These are phyloP conservation scores for Zonotrichia leucophrys DNA, from an alignment of 2,113 vertebrate genomes.

Conservation along the genomic window DNA sequence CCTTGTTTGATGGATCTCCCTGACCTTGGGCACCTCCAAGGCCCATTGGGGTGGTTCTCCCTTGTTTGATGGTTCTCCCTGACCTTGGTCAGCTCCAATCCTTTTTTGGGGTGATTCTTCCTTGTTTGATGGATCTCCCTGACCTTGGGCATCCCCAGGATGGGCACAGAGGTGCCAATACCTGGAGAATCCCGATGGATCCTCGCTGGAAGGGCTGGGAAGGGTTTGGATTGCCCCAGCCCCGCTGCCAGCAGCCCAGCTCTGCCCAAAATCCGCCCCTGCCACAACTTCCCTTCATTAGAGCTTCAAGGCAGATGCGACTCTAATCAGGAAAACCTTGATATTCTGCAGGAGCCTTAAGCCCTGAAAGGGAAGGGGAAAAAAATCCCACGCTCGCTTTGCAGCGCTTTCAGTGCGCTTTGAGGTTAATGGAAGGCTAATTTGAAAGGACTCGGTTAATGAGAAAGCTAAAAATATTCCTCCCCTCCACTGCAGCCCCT, in stretches of 20 bases:
- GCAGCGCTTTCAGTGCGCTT: constrained; percentile 71
- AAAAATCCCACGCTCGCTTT: constrained; percentile 22
- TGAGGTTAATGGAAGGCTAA: constrained; percentile 85
- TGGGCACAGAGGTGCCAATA: accelerated
- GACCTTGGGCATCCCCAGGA: not conserved
- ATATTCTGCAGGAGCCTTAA: constrained; percentile 67
- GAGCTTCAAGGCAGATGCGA: constrained; percentile 58
- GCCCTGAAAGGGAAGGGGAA: constrained; percentile 48
- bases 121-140: not conserved
- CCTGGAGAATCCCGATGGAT: not conserved
- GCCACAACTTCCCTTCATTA: constrained; percentile 49
- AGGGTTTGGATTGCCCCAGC: not conserved
- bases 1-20: no score
- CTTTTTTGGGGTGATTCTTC: no score
- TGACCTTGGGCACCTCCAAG: not conserved
- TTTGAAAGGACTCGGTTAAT: constrained; percentile 81
- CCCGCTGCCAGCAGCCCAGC: not conserved
- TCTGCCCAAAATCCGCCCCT: not conserved
- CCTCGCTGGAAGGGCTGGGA: accelerated
- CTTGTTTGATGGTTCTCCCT: not conserved
- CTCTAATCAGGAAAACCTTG: constrained; percentile 71
- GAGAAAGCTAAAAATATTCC: constrained; percentile 84
- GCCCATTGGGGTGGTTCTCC: no score
- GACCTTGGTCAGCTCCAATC: not conserved
- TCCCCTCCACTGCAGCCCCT: not conserved